Evolutionary conservation across 2,888 invertebrate species (phyloP), one percentile per base, ranked within the genome.

Genomic region (Agrochola lota): DNA sequence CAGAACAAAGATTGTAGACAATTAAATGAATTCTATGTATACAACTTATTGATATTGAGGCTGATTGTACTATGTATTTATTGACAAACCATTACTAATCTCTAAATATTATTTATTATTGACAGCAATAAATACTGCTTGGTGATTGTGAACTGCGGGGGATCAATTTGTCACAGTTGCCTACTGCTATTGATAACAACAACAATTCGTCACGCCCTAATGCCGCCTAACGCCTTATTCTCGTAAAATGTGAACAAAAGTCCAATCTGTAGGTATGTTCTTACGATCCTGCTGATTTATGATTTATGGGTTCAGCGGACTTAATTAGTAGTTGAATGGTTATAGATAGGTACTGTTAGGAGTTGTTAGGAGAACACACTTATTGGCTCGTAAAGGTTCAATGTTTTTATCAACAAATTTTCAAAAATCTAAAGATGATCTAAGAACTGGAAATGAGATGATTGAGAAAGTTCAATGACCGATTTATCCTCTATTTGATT

Each of bases 91-190:
- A n/a, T 30, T 63, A 57, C 12, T 46, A 46, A 46, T 62, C 0
- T 52, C 17, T 17, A 17, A 49, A 40, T 52, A 30, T 23, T 11
- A 62, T 75, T 63, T 76, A 64, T 26, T 43, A 52, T 7, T 30
- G n/a, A 15, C 46, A 63, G 23, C 64, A 64, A 72, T 78, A 80
- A 63, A 69, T 15, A 67, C 43, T 62, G 49, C 57, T 63, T 68
- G 49, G 40, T 78, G 67, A 59, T 73, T 78, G 66, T 67, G 57
- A 76, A 57, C 85, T 49, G 43, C 71, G 79, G 76, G 82, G 23
- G 26, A 57, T 40, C 79, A 70, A 74, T 85, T 72, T 64, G 69
- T 79, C 63, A 75, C 59, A 43, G 83, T 64, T 68, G 15, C 49
- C 57, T 55, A 15, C 49, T 52, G 30, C n/a, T 59, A 52, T 35